A percentile compares a stretch with the other conserved stretches of the same genome.
These are phyloP conservation scores for Ophiodon elongatus DNA, from an alignment of 2,113 vertebrate genomes.

Conservation along the genomic window DNA sequence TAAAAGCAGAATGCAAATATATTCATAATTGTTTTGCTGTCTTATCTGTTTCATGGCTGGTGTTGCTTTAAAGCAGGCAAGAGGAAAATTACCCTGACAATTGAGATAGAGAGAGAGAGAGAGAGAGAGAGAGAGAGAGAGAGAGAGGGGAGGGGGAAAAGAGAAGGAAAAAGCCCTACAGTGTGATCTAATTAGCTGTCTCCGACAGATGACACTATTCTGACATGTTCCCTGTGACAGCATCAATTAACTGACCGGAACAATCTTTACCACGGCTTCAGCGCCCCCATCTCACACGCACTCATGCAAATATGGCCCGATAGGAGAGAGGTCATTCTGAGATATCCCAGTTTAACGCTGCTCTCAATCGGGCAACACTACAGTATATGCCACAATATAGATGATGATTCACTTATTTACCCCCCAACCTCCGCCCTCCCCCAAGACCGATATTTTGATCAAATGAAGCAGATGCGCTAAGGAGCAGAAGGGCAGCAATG, in stretches of 20 bases:
- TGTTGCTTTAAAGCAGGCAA: conserved; percentile 75
- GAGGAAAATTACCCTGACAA: conserved; percentile 64
- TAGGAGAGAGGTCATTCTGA: conserved; percentile 39
- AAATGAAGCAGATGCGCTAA: conserved; percentile 18
- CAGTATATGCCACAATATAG: conserved; percentile 24
- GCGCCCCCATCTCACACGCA: neutral
- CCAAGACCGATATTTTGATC: conserved; percentile 22
- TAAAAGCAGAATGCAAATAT: conserved; percentile 84
- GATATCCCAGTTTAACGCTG: conserved; percentile 33
- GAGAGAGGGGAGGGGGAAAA: conserved; percentile 27
- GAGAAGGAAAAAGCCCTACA: conserved; percentile 42
- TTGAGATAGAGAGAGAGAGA: conserved; percentile 24
- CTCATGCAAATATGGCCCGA: neutral
- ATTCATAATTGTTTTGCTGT: conserved; percentile 82
- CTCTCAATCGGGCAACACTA: conserved; percentile 29
- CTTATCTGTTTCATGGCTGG: conserved; percentile 82
- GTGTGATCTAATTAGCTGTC: conserved; percentile 77
- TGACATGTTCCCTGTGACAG: conserved; percentile 71
- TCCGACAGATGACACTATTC: conserved; percentile 66
- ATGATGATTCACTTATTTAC: conserved; percentile 48
- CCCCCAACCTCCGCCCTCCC: neutral
- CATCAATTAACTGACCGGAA: conserved; percentile 75
- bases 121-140: conserved; percentile 20
- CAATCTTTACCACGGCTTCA: conserved; percentile 46
- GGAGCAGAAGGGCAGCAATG: neutral